Percentiles rank a stretch among this genome's conserved stretches.
These are phyloP conservation scores for Poecilia latipinna DNA, from an alignment of 2,113 vertebrate genomes.

Conservation along the genomic window DNA sequence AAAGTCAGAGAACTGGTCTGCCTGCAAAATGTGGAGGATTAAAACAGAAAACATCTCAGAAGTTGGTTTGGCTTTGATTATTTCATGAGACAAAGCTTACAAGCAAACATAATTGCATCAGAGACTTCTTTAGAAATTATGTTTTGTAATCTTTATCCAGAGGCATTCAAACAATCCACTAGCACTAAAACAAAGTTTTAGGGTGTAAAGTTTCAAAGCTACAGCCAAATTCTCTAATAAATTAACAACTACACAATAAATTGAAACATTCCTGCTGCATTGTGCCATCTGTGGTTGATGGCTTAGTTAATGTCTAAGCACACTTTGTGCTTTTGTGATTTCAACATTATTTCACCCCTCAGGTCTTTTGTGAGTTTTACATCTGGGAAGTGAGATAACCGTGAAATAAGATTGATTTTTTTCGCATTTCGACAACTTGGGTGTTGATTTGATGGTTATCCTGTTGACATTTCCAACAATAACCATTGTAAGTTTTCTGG, in stretches of 20 bases:
- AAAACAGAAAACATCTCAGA: background rate
- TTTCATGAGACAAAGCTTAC: background rate
- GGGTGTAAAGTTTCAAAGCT: background rate
- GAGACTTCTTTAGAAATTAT: background rate
- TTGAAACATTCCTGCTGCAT: background rate
- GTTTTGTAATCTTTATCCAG: background rate
- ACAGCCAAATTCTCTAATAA: background rate
- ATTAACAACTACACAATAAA: background rate
- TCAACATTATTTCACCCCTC: background rate
- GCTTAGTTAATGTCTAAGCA: too few species aligned
- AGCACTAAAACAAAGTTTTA: background rate
- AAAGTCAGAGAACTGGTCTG: constrained; percentile 97
- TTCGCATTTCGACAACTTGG: too few species aligned
- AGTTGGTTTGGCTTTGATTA: background rate
- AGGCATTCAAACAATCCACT: background rate
- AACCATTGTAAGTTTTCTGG: too few species aligned
- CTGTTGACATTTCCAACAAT: too few species aligned
- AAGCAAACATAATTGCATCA: background rate
- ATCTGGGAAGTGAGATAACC: background rate
- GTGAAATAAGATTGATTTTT: too few species aligned
- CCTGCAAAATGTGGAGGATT: constrained; percentile 77
- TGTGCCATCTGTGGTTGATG: background rate
- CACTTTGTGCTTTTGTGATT: background rate
- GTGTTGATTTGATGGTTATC: too few species aligned
- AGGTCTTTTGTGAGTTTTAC: background rate